Conservation (phyloP, 2,888 invertebrate genomes). For the Chrysolina haemoptera region DNA sequence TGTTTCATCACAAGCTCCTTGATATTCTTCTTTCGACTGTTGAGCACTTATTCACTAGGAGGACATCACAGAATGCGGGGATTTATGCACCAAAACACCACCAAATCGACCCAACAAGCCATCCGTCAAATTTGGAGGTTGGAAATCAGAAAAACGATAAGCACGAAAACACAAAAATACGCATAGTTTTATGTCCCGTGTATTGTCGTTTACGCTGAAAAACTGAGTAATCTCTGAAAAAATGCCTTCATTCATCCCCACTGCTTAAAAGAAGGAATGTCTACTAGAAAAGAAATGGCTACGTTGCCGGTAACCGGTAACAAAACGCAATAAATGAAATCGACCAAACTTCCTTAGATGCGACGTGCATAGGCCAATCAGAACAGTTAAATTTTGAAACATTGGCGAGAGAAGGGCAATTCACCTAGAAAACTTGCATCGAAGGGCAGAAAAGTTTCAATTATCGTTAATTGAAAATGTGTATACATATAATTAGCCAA, state of each 20-base stretch:
- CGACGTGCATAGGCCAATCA: too few relatives aligned
- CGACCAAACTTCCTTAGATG: too few relatives aligned
- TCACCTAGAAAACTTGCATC: too few relatives aligned
- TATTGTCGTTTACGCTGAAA: slow-evolving; percentile 1
- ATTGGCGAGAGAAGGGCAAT: too few relatives aligned
- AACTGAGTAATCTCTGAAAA: background rate
- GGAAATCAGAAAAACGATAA: background rate
- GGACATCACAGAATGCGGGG: background rate
- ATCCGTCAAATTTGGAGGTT: slow-evolving; percentile 16
- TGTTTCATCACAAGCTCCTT: slow-evolving; percentile 3
- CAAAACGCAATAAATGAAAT: too few relatives aligned
- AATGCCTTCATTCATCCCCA: background rate
- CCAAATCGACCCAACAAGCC: slow-evolving; percentile 10
- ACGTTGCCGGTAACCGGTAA: background rate
- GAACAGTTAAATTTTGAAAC: too few relatives aligned
- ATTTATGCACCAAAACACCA: slow-evolving; percentile 12
- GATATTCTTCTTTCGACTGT: background rate
- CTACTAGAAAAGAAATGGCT: background rate
- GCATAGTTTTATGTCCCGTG: background rate
- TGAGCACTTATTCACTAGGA: background rate
- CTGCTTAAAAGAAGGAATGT: background rate
- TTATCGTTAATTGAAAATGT: too few relatives aligned
- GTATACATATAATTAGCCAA: too few relatives aligned
- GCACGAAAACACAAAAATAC: background rate
- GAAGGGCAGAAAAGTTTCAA: too few relatives aligned